A percentile compares a stretch with the other conserved stretches of the same genome.
These are phyloP conservation scores for Hippocampus abdominalis DNA, from an alignment of 2,113 vertebrate genomes.

Conservation along the genomic window DNA sequence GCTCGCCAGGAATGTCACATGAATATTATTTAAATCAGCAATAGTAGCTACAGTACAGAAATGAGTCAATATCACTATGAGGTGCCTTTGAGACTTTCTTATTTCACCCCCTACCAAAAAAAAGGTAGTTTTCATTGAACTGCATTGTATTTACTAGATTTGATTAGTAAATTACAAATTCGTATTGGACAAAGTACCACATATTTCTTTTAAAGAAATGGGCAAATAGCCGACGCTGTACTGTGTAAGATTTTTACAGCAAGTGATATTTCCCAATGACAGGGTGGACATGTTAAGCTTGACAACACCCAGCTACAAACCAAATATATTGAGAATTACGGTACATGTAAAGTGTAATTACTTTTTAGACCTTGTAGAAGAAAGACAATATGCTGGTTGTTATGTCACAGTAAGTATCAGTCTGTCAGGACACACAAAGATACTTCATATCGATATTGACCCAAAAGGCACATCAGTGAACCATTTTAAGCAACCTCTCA, in stretches of 20 bases:
- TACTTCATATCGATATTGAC: not conserved
- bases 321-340: not conserved
- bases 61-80: not conserved
- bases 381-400: not conserved
- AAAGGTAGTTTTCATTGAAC: not conserved
- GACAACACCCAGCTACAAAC: not conserved
- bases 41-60: not conserved
- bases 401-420: not conserved
- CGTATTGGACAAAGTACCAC: not conserved
- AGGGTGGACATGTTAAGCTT: not conserved
- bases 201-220: not conserved
- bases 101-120: not conserved
- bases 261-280: not conserved
- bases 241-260: not conserved
- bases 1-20: not conserved
- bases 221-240: too few species aligned
- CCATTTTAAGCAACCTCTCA: conserved; percentile 15
- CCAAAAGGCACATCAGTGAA: conserved; percentile 54
- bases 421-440: not conserved
- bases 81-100: not conserved
- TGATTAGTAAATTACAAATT: not conserved
- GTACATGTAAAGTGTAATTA: not conserved
- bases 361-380: not conserved
- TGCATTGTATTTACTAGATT: not conserved
- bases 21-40: not conserved